These are phyloP conservation scores for Geococcyx californianus DNA, from an alignment of 2,113 vertebrate species.

Conservation along the genomic window DNA sequence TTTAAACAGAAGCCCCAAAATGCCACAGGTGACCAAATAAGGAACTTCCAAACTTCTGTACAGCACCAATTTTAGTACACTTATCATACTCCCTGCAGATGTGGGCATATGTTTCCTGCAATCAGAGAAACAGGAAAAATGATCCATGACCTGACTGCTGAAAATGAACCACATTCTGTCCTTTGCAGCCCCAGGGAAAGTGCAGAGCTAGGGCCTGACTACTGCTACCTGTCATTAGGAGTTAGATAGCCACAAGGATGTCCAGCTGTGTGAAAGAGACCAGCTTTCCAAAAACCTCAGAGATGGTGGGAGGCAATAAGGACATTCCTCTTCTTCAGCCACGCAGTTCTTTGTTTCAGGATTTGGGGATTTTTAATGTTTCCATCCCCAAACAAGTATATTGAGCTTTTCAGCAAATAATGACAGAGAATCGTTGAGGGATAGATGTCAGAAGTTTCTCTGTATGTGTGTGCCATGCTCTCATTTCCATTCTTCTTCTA, in stretches of 20 bases:
- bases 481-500: constrained; percentile 12
- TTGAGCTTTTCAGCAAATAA: constrained; percentile 60
- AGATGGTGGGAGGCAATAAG: background rate
- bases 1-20: background rate
- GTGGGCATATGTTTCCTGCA: background rate
- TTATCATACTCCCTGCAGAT: background rate
- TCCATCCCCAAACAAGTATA: constrained; percentile 29
- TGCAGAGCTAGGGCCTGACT: background rate
- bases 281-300: background rate
- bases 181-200: background rate
- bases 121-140: background rate
- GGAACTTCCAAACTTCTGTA: background rate
- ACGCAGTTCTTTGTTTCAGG: background rate
- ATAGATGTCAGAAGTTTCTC: constrained; percentile 51
- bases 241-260: background rate
- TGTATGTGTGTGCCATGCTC: background rate
- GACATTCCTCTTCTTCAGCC: background rate
- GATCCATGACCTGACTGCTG: background rate
- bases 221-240: background rate
- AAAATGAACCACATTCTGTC: background rate
- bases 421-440: constrained; percentile 16
- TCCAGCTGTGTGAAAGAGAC: background rate
- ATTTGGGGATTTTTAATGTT: background rate
- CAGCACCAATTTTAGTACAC: background rate
- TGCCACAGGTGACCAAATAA: background rate